Evolutionary conservation across 92 coral and sea anemone genomes (phyloP), one percentile per base, ranked within the genome.

Genomic region (Palythoa grandis): DNA sequence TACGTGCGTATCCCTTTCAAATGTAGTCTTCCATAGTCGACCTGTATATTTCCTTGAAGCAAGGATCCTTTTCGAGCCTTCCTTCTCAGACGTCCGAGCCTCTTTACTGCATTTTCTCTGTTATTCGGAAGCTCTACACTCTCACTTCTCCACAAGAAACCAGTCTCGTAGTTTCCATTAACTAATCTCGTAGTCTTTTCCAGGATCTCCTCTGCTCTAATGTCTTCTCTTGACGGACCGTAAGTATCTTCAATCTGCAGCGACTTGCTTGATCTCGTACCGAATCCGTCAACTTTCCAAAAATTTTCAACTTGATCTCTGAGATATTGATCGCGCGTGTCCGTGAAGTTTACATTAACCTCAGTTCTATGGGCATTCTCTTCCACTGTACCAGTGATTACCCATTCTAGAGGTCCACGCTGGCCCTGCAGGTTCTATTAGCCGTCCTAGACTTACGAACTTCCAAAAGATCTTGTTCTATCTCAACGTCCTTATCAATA

Each of bases 201-300:
- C 6, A 92, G 88, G 20, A 89, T 89, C 15, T 29, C 35, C 15
- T 29, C 35, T 29, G 35, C 35, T 29, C 35, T 29, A 1, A 29
- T 29, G 1, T 29, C 35, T 29, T 29, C 1, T 29, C 35, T 29
- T 29, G 35, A 29, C 48, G 87, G 87, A 48, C n/a, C 24, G 37
- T 35, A 61, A 72, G 80, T 50, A 17, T 68, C 85, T 47, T 75
- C 85, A 25, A 52, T 86, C 5, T 77, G 82, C 37, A 15, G 38
- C 10, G 69, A 63, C 37, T 39, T 25, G 75, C 39, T 70, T 19
- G 79, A 60, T 82, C 88, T 87, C 38, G 91, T 79, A 29, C 93
- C 91, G 54, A 77, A 79, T 9, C 69, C 88, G 70, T 92, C 95
- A 17, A 87, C 24, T n/a, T 84, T 89, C 91, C 92, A 92, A 75